Percentiles rank a stretch among this genome's conserved stretches.
Evolutionary conservation across 2,797 vertebrate genomes (phyloP).

Genomic region (Crocodylus rhombifer): DNA sequence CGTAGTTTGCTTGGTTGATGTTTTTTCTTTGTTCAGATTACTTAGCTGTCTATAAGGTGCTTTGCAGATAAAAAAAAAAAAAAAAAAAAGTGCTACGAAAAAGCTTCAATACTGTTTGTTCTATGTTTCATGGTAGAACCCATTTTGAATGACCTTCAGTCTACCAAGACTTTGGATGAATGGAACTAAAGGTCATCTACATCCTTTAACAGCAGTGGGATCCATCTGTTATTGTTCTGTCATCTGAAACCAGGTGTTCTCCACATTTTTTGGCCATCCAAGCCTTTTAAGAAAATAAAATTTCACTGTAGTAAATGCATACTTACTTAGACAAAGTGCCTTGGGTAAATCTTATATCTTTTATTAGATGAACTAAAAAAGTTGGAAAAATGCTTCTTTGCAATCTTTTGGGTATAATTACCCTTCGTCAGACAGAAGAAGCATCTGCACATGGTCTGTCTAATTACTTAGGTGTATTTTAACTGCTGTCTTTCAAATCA

Average conservation of each 20-base stretch:
- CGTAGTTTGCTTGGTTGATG: not conserved
- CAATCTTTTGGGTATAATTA: too few relatives aligned
- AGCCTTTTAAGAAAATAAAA: not conserved
- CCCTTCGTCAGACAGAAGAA: too few relatives aligned
- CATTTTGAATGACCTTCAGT: constrained; percentile 21
- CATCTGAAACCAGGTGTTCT: not conserved
- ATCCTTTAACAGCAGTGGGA: not conserved
- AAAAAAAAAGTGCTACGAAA: constrained; percentile 15
- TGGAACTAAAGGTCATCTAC: not conserved
- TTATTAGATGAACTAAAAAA: too few relatives aligned
- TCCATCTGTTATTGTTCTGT: constrained; percentile 25
- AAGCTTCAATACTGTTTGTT: not conserved
- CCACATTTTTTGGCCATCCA: constrained; percentile 9
- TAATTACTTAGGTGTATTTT: not conserved
- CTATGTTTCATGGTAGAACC: constrained; percentile 36
- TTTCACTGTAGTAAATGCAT: not conserved
- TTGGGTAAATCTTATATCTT: too few relatives aligned
- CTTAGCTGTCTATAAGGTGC: constrained; percentile 31
- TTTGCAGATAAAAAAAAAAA: not conserved
- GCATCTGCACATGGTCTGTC: too few relatives aligned
- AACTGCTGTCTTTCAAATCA: not conserved
- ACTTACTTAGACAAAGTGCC: too few relatives aligned
- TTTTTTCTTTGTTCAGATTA: constrained; percentile 7
- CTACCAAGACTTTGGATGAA: not conserved
- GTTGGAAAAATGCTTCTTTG: too few relatives aligned